These are phyloP conservation scores for Agrochola circellaris DNA, from an alignment of 2,888 invertebrate species.

Conservation along the genomic window DNA sequence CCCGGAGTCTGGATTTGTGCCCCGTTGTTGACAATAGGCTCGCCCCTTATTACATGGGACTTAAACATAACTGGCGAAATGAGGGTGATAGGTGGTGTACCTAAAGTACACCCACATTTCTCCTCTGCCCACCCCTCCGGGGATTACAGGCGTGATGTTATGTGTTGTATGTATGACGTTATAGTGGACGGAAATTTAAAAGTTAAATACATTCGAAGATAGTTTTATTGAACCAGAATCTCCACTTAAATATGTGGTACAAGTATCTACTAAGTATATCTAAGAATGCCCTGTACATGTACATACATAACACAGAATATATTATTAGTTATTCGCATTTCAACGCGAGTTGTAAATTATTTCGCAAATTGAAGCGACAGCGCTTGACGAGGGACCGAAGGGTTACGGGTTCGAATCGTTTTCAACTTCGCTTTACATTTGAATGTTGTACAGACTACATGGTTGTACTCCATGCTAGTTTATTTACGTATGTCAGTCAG, in stretches of 20 bases:
- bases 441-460: slow-evolving; percentile 25
- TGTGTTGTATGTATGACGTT: too few relatives aligned
- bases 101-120: too few relatives aligned
- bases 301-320: slow-evolving; percentile 17
- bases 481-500: slow-evolving; percentile 7
- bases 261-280: not conserved
- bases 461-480: slow-evolving; percentile 12
- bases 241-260: not conserved
- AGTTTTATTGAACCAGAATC: not conserved
- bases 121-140: too few relatives aligned
- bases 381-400: slow-evolving; percentile 51
- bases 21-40: too few relatives aligned
- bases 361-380: slow-evolving; percentile 60
- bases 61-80: too few relatives aligned
- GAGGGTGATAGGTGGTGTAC: too few relatives aligned
- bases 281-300: not conserved
- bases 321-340: slow-evolving; percentile 49
- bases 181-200: too few relatives aligned
- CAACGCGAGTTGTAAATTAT: slow-evolving; percentile 55
- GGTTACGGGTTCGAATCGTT: slow-evolving; percentile 43
- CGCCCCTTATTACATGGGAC: too few relatives aligned
- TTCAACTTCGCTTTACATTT: slow-evolving; percentile 51
- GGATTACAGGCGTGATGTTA: too few relatives aligned
- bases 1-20: too few relatives aligned
- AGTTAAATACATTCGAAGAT: not conserved